Percentiles rank a stretch among this genome's conserved stretches.
Evolutionary conservation across 2,888 invertebrate genomes (phyloP).

Genomic region (Tinea pellionella): DNA sequence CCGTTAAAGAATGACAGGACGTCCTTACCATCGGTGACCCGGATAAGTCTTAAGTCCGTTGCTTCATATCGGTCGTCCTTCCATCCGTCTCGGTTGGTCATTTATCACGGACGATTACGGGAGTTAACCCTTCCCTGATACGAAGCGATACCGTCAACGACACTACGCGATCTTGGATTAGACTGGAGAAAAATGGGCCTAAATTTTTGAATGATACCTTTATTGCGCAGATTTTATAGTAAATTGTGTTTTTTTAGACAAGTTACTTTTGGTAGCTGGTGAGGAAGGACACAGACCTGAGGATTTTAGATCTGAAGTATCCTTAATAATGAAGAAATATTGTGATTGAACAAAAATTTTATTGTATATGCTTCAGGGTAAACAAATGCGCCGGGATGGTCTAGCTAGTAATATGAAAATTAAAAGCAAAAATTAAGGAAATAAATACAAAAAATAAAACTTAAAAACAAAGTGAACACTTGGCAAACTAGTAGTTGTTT

Average conservation of each 20-base stretch:
- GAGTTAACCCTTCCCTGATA: constrained; percentile 14
- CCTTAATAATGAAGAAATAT: no score
- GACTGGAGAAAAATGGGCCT: constrained; percentile 3
- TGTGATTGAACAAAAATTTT: no score
- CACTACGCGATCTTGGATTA: constrained; percentile 7
- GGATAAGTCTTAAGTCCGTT: constrained; percentile 12
- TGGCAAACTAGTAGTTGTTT: constrained; percentile 40
- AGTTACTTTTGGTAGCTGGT: no score
- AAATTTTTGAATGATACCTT: neutral
- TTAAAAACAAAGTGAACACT: constrained; percentile 31
- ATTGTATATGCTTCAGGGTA: no score
- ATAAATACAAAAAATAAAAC: constrained; percentile 2
- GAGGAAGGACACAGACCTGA: no score
- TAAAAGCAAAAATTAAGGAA: no score
- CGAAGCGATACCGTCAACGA: constrained; percentile 13
- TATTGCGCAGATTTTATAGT: neutral
- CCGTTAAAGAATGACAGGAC: neutral
- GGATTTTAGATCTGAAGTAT: no score
- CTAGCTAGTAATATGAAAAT: no score
- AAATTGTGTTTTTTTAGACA: no score
- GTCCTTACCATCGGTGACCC: constrained; percentile 9
- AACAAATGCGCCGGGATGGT: no score
- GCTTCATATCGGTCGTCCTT: constrained; percentile 18
- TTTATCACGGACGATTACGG: constrained; percentile 44
- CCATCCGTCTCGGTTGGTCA: constrained; percentile 36